A percentile compares a stretch with the other conserved stretches of the same genome.
These are phyloP conservation scores for Centropyge bicolor DNA, from an alignment of 2,797 vertebrate genomes.

Conservation along the genomic window DNA sequence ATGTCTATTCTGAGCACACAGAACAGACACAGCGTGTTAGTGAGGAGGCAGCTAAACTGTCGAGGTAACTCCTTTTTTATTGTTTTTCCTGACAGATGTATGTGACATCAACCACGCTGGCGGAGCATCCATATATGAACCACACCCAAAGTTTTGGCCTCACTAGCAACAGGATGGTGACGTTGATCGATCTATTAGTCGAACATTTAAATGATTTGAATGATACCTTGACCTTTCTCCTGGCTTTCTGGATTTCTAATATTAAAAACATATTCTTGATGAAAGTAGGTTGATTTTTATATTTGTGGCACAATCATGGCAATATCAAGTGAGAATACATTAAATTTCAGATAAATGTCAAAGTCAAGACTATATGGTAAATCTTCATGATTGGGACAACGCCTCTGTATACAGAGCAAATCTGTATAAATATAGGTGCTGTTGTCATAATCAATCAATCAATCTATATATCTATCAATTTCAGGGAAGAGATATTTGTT, in stretches of 20 bases:
- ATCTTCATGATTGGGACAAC: background rate
- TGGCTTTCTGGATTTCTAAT: background rate
- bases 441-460: background rate
- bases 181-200: background rate
- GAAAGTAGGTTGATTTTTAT: too few relatives aligned
- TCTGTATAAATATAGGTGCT: background rate
- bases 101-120: background rate
- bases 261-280: background rate
- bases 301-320: too few relatives aligned
- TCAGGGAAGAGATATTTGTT: background rate
- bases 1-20: conserved; percentile 59
- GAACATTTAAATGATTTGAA: background rate
- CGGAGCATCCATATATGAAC: background rate
- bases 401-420: background rate
- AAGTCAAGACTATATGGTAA: background rate
- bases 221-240: background rate
- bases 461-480: too few relatives aligned
- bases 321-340: background rate
- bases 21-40: conserved; percentile 4
- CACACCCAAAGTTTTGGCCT: background rate
- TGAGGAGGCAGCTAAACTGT: background rate
- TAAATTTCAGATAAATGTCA: background rate
- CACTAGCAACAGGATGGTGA: background rate
- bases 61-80: background rate
- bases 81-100: background rate